These are phyloP conservation scores for Lamproptera curius DNA, from an alignment of 2,888 invertebrate species.

Conservation along the genomic window DNA sequence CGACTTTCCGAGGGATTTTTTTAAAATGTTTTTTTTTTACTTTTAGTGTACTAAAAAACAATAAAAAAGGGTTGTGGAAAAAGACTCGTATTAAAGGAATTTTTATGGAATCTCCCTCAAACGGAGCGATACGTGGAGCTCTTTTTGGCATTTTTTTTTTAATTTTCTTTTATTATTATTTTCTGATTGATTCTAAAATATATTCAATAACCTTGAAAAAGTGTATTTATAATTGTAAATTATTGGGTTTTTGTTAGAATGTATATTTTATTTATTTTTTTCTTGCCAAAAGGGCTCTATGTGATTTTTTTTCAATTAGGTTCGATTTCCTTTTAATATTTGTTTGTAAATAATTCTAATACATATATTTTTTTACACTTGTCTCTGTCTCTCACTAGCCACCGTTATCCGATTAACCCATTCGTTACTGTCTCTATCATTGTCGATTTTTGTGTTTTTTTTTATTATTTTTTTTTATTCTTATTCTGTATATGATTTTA, in stretches of 20 bases:
- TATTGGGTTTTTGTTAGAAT: no score
- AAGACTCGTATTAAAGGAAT: slow-evolving; percentile 44
- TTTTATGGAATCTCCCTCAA: slow-evolving; percentile 21
- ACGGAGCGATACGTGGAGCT: slow-evolving; percentile 33
- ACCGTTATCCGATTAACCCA: slow-evolving; percentile 55
- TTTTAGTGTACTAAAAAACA: slow-evolving; percentile 30
- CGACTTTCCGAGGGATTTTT: slow-evolving; percentile 23
- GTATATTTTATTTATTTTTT: slow-evolving; percentile 7
- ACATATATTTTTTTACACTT: slow-evolving; percentile 49
- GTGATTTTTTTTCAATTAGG: slow-evolving; percentile 32
- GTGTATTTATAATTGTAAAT: no score
- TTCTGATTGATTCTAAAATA: not conserved
- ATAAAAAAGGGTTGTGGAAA: slow-evolving; percentile 76
- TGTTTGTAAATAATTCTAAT: slow-evolving; percentile 56
- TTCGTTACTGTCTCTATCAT: slow-evolving; percentile 53
- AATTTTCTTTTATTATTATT: not conserved
- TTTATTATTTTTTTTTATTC: slow-evolving; percentile 44
- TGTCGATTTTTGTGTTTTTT: slow-evolving; percentile 50
- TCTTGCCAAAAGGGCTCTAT: slow-evolving; percentile 42
- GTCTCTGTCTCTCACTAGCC: slow-evolving; percentile 53
- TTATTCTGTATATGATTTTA: slow-evolving; percentile 40
- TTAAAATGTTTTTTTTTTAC: slow-evolving; percentile 8
- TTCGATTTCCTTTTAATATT: slow-evolving; percentile 23
- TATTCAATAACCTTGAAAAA: no score
- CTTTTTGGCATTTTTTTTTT: slow-evolving; percentile 42